phyloP scores from a whole-genome alignment of 1,140 invertebrate species.

The Andrena cerasifolii region DNA sequence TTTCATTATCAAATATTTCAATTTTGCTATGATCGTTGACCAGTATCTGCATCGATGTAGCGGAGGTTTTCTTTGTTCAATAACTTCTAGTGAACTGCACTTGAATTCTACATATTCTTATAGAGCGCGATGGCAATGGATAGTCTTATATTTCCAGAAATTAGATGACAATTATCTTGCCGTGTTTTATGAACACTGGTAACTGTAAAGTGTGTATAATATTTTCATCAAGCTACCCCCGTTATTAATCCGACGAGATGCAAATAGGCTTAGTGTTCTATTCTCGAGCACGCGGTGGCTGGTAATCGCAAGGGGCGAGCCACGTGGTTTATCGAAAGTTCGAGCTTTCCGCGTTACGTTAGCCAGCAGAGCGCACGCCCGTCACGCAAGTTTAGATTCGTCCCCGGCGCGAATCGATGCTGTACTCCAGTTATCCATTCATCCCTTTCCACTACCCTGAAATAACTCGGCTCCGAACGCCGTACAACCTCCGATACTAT shows the following conservation, averaged over 20 bases:
- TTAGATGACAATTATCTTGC: too few species aligned
- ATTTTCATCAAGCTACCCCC: too few species aligned
- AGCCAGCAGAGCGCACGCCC: constrained; percentile 67
- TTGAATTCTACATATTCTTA: too few species aligned
- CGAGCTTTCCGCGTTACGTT: constrained; percentile 65
- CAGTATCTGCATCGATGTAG: too few species aligned
- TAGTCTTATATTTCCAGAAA: too few species aligned
- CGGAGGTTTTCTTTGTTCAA: too few species aligned
- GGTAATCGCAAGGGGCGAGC: background rate
- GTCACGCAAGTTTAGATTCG: constrained; percentile 52
- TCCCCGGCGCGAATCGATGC: constrained; percentile 73
- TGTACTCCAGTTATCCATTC: constrained; percentile 63
- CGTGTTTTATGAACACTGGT: background rate
- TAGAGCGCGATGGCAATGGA: too few species aligned
- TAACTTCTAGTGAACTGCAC: too few species aligned
- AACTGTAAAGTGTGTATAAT: too few species aligned
- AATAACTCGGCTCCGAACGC: constrained; percentile 13
- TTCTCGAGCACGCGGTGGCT: background rate
- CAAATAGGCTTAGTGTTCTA: background rate
- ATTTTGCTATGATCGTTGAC: too few species aligned
- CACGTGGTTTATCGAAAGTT: constrained; percentile 63
- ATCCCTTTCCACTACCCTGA: constrained; percentile 39
- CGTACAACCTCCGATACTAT: background rate
- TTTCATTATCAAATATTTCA: too few species aligned
- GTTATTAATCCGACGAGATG: background rate